Conservation (phyloP, 2,797 vertebrate genomes). For the Melanotaenia trifasciata region DNA sequence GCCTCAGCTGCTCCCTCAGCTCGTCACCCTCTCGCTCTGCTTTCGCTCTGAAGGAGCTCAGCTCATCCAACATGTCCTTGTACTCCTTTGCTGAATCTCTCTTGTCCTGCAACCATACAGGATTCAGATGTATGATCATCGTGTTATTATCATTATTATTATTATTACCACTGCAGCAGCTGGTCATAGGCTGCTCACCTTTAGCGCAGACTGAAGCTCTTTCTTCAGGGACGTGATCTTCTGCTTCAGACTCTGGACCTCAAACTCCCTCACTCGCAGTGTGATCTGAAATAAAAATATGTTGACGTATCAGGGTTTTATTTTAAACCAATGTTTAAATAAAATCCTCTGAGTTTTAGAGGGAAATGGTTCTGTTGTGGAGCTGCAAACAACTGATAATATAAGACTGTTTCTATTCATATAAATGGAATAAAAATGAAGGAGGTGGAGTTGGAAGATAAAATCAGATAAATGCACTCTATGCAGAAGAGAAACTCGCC, state of each 20-base stretch:
- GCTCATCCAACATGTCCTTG: constrained; percentile 72
- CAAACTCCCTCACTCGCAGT: constrained; percentile 80
- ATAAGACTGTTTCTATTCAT: no score
- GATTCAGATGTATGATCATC: not conserved
- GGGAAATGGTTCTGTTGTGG: no score
- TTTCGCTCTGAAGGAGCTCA: constrained; percentile 67
- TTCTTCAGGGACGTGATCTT: constrained; percentile 78
- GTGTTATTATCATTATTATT: not conserved
- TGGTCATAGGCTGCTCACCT: constrained; percentile 48
- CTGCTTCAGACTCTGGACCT: constrained; percentile 80
- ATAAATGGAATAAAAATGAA: not conserved
- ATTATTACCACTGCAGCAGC: not conserved
- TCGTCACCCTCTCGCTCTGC: constrained; percentile 62
- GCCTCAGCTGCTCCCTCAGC: constrained; percentile 76
- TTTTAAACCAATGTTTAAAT: no score
- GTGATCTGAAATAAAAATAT: constrained; percentile 69
- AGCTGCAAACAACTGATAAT: no score
- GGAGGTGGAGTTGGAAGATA: not conserved
- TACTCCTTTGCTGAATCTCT: constrained; percentile 67
- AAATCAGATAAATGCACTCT: not conserved
- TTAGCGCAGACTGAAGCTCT: constrained; percentile 74
- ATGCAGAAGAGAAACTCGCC: constrained; percentile 46
- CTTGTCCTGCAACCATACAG: constrained; percentile 66
- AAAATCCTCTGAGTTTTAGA: no score
- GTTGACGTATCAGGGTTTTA: no score